phyloP scores from a whole-genome alignment of 2,797 vertebrate species.

The Odontamblyopus lacepedii region DNA sequence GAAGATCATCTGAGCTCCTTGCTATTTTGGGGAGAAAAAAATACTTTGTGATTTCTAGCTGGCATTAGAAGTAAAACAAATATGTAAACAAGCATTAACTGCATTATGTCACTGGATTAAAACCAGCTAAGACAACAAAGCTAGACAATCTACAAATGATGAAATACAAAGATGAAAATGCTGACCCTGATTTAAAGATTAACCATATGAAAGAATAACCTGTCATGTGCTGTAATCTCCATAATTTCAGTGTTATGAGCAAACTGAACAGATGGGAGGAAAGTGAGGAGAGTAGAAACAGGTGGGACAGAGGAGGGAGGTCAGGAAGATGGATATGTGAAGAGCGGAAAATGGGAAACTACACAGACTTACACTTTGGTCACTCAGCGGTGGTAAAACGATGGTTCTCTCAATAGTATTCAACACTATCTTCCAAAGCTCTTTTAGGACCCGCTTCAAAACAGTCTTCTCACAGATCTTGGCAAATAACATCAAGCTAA shows the following conservation, averaged over 20 bases:
- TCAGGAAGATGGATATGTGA: constrained; percentile 23
- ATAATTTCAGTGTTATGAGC: constrained; percentile 26
- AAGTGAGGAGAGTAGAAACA: constrained; percentile 24
- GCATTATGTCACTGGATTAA: constrained; percentile 12
- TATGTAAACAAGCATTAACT: neutral
- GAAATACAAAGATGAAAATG: constrained; percentile 19
- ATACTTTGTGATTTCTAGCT: neutral
- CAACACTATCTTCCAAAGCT: constrained; percentile 96
- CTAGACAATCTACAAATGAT: neutral
- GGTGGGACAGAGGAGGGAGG: constrained; percentile 30
- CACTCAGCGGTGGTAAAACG: constrained; percentile 91
- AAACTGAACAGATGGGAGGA: constrained; percentile 41
- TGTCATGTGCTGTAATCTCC: constrained; percentile 30
- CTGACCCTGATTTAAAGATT: constrained; percentile 11
- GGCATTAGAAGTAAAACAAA: neutral
- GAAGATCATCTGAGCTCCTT: constrained; percentile 98
- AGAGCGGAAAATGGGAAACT: constrained; percentile 16
- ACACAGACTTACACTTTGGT: constrained; percentile 87
- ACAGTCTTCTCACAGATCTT: constrained; percentile 99
- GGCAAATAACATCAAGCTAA: constrained; percentile 92
- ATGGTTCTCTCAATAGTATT: constrained; percentile 95
- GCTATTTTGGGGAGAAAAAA: constrained; percentile 55
- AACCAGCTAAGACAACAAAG: constrained; percentile 3
- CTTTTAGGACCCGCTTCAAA: constrained; percentile 94
- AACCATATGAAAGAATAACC: constrained; percentile 15